Evolutionary conservation across 2,888 invertebrate genomes (phyloP).

Genomic region (Chirona hameri): DNA sequence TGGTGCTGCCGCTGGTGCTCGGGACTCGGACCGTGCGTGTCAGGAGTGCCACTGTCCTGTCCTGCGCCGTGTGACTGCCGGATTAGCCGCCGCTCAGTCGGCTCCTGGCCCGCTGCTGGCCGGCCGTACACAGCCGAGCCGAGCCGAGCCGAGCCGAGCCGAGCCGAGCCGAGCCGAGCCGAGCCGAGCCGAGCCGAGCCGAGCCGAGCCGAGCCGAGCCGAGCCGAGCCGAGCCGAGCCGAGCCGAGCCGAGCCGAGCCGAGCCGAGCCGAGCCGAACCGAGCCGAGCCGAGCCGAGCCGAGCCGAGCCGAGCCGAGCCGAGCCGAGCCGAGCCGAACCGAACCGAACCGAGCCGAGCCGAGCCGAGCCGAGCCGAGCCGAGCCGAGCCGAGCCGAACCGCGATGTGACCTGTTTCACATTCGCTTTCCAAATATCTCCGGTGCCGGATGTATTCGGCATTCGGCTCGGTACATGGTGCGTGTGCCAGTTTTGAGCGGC

Average conservation of each 20-base stretch:
- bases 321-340: not conserved
- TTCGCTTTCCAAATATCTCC: not conserved
- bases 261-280: not conserved
- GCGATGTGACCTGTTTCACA: not conserved
- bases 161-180: not conserved
- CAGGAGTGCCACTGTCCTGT: too few species aligned
- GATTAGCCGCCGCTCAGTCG: too few species aligned
- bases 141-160: not conserved
- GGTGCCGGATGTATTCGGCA: not conserved
- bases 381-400: not conserved
- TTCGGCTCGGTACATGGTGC: not conserved
- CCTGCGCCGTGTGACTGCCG: too few species aligned
- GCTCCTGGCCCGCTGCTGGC: too few species aligned
- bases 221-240: not conserved
- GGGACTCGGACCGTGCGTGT: too few species aligned
- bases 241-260: not conserved
- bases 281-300: not conserved
- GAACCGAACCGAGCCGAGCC: not conserved
- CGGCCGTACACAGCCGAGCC: too few species aligned
- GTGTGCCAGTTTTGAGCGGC: slow-evolving; percentile 8
- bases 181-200: not conserved
- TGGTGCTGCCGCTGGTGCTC: too few species aligned
- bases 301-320: not conserved
- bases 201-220: not conserved
- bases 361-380: too few species aligned